Evolutionary conservation across 2,113 vertebrate species (phyloP), one percentile per base, ranked within the genome.

Genomic region (Semicossyphus pulcher): DNA sequence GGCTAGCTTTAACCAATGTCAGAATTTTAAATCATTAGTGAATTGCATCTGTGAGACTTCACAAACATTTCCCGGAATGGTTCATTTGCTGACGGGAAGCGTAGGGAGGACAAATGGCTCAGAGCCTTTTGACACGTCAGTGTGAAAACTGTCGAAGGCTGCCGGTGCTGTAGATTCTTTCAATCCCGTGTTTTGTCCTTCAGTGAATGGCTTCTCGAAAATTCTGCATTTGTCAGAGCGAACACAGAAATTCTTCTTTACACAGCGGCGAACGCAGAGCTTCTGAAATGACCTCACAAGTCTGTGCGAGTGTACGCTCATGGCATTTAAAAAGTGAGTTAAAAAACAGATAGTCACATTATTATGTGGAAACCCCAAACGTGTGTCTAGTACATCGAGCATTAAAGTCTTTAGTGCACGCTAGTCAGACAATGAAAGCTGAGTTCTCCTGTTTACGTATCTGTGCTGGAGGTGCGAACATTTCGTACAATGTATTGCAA

Each of bases 71-170:
- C 23, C 28, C 11, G 14, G 20, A 58, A 57, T 60, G 47, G 15
- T 20, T 72, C 18, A 51, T 66, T 61, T 57, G 0, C 45, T 10
- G n/a, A 67, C 65, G 31, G 32, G 51, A 10, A 58, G 49, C 52
- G 48, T 9, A 63, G 8, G 16, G 1, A 52, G 2, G 6, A 57
- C n/a, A 57, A 52, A 4, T 37, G 23, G 36, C 47, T 56, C 41
- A 20, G 31, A 45, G 45, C 23, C 41, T 78, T 84, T 87, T 88
- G 41, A 78, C 47, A 61, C 21, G 70, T 47, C 21, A 7, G 32
- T 61, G 62, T 86, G 37, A 80, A 80, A 72, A 37, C 11, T 37
- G 44, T 20, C 52, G 16, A 72, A 68, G 47, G 26, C 39, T 44
- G 20, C 49, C 15, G 15, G 39, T 51, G 29, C 10, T 28, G 45